Conservation (phyloP, 2,797 vertebrate species). For the Tragelaphus eurycerus region DNA sequence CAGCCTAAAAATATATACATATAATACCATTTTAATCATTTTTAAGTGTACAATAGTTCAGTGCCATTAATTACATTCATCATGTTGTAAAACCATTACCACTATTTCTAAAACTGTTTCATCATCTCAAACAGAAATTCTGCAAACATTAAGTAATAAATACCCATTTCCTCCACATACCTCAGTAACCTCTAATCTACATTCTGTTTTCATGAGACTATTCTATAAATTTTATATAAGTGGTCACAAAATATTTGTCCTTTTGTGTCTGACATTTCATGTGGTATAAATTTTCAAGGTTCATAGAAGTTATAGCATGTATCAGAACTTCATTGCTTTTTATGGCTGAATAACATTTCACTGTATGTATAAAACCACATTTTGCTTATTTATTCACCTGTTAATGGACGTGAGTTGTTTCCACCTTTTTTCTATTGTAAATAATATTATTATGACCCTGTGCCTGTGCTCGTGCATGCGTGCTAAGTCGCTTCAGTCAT, state of each 20-base stretch:
- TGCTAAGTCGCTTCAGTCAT: background rate
- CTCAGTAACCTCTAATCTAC: background rate
- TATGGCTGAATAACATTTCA: background rate
- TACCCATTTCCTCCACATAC: background rate
- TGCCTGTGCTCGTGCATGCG: background rate
- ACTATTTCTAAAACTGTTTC: slow-evolving; percentile 13
- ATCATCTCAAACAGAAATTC: slow-evolving; percentile 2
- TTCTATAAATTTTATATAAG: background rate
- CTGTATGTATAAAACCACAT: background rate
- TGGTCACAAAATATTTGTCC: background rate
- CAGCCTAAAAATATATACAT: background rate
- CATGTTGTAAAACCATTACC: background rate
- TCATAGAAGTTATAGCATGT: background rate
- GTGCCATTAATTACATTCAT: background rate
- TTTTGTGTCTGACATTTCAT: background rate
- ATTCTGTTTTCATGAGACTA: background rate
- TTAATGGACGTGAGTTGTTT: background rate
- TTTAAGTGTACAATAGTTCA: background rate
- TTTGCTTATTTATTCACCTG: background rate
- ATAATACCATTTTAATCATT: background rate
- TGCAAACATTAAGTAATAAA: background rate
- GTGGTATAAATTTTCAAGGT: background rate
- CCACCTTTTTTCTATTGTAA: background rate
- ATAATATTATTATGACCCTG: background rate
- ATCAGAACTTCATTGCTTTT: background rate